phyloP scores from a whole-genome alignment of 2,888 invertebrate genomes.

The Prenolepis imparis region DNA sequence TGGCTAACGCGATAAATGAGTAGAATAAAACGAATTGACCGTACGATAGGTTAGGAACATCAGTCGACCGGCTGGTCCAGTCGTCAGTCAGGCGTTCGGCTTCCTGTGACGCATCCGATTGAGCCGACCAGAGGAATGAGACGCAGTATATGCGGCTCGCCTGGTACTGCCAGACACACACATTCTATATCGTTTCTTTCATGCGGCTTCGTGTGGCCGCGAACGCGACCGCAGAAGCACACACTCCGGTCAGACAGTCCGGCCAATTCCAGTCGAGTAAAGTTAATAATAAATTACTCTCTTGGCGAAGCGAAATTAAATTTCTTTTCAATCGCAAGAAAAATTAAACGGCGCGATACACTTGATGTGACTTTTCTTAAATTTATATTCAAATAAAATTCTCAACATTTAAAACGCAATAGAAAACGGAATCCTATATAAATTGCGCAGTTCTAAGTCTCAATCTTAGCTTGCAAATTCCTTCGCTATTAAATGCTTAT shows the following conservation, averaged over 20 bases:
- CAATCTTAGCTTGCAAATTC: not conserved
- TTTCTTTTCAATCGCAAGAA: not conserved
- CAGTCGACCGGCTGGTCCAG: constrained; percentile 63
- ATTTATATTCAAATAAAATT: not conserved
- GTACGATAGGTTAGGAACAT: constrained; percentile 74
- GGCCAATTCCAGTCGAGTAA: constrained; percentile 14
- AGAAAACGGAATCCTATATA: too few species aligned
- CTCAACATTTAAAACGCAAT: not conserved
- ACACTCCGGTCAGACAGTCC: constrained; percentile 27
- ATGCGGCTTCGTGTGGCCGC: constrained; percentile 61
- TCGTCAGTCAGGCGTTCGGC: constrained; percentile 72
- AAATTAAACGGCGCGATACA: not conserved
- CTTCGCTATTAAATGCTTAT: not conserved
- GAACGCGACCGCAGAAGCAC: constrained; percentile 44
- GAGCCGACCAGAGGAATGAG: constrained; percentile 71
- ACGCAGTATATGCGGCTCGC: constrained; percentile 73
- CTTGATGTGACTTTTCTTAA: not conserved
- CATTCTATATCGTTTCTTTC: constrained; percentile 66
- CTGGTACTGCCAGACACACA: constrained; percentile 80
- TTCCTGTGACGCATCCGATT: constrained; percentile 76
- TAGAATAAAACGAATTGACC: constrained; percentile 75
- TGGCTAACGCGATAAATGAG: constrained; percentile 78
- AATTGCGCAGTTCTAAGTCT: too few species aligned
- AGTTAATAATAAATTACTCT: constrained; percentile 20
- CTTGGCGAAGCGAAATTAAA: constrained; percentile 20